Base-by-base conservation (phyloP, 2,888 invertebrate genomes). In the Amiota mariae region DNA sequence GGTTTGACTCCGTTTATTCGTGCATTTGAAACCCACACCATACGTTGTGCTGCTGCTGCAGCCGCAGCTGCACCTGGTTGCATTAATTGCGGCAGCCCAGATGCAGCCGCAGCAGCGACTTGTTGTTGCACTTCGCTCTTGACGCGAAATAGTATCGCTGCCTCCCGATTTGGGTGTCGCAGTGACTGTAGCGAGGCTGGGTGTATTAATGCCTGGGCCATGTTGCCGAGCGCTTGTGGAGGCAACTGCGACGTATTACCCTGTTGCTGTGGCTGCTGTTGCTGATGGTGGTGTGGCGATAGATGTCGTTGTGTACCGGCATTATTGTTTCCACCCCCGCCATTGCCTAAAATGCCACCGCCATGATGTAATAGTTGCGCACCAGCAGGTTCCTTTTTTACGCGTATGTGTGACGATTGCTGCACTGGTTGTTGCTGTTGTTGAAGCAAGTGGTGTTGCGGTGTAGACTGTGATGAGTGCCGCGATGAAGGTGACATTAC, bases 1-100 rank as follows among this genome's bases (percentile, higher is more conserved):
- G 95, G 95, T 85, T 95, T 95, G 75, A 94, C 94, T 77, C 95
- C 95, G 88, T 95, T 95, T 78, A 95, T 94, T 80, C 94, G 92
- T 72, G 93, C 92, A 76, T 92, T 90, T 47, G 92, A 91, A 47
- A 92, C 92, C 92, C 93, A 93, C 6, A 90, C 89, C 89, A 90
- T 90, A 12, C 89, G 89, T 76, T 88, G 90, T 18, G 87, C 89
- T 8, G 87, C 89, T 13, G 89, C 88, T 0, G 88, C 87, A 2
- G 84, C 83, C 0, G 88, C 88, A 0, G 88, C 88, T 12, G 87
- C 87, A 1, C 85, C 82, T 11, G 89, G 87, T 63, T 89, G 89
- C 88, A 89, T 88, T 0, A 89, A 81, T 72, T 89, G 88, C 8
- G 88, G 88, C 51, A 88, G 73, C 0, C 86, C 84, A 8, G 81